Base-by-base conservation (phyloP, 1,140 invertebrate species). In the Procambarus clarkii region DNA sequence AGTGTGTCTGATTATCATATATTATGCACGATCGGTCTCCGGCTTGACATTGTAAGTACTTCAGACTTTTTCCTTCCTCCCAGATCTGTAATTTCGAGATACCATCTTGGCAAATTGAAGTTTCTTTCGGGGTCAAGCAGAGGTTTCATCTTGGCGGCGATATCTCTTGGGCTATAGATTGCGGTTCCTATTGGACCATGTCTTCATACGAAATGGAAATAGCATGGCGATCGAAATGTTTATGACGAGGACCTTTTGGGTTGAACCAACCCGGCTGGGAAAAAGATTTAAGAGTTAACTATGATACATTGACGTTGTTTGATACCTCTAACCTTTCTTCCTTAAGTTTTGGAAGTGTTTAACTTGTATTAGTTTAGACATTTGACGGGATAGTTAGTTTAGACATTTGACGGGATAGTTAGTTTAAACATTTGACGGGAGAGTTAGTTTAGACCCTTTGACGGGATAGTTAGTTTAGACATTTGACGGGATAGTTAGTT, bases 1-100 rank as follows among this genome's bases (percentile, higher is more conserved):
- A 64, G 60, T 64, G 60, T 64, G 60, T 64, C 60, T 64, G 60
- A 64, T 64, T 64, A 64, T 64, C 60, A 64, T 64, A 64, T 64
- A 64, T 64, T 64, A 64, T 64, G 18, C 60, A 13, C 18, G 60
- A 64, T 64, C 60, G 60, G 60, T 64, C 60, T 64, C 60, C 21
- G 21, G 60, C 60, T 64, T 64, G 60, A 64, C 60, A 64, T 21
- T 64, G 60, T 64, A 64, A 64, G 60, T 64, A 18, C 60, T 64
- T 64, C 18, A 21, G 5, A 21, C 18, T 64, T 64, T 64, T 64
- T 64, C 13, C 60, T 21, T 4, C 18, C 60, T 64, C 60, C 60
- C 60, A 64, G 60, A 64, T 64, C 13, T 64, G 60, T 64, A 64
- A 64, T 64, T 64, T 64, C 18, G 60, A 21, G 60, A 64, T 64